phyloP scores from a whole-genome alignment of 2,797 vertebrate species.

The Sardinella longiceps region DNA sequence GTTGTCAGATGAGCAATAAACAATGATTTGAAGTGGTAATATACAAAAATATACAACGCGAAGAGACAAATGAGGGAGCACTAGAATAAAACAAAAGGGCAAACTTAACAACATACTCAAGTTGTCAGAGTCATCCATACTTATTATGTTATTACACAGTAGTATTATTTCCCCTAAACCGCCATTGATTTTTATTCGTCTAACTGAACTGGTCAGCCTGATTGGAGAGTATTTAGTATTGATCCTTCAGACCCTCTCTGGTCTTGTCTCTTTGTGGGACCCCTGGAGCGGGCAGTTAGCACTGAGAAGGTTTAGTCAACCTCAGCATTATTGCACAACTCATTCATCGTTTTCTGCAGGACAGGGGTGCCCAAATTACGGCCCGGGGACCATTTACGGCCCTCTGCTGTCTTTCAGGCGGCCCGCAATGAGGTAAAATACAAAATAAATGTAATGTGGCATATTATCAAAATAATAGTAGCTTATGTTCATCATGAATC shows the following conservation, averaged over 20 bases:
- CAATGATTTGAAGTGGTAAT: not conserved
- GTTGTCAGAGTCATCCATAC: not conserved
- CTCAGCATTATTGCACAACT: not conserved
- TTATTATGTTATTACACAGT: not conserved
- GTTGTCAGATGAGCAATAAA: not conserved
- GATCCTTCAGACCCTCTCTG: not conserved
- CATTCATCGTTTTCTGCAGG: too few species aligned
- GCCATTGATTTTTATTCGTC: not conserved
- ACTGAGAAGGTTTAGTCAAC: not conserved
- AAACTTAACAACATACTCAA: not conserved
- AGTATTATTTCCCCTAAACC: not conserved
- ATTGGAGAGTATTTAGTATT: conserved; percentile 7
- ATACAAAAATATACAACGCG: not conserved
- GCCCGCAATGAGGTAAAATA: too few species aligned
- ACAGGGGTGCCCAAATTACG: too few species aligned
- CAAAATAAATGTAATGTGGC: too few species aligned
- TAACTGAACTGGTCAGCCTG: not conserved
- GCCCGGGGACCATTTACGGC: too few species aligned
- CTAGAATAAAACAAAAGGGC: not conserved
- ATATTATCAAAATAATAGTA: too few species aligned
- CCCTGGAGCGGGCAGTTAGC: not conserved
- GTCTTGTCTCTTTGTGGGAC: not conserved
- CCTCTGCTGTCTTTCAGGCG: too few species aligned
- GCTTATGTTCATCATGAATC: too few species aligned
- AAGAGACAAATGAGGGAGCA: not conserved